Evolutionary conservation across 2,797 vertebrate genomes (phyloP).

Genomic region (Falco naumanni): DNA sequence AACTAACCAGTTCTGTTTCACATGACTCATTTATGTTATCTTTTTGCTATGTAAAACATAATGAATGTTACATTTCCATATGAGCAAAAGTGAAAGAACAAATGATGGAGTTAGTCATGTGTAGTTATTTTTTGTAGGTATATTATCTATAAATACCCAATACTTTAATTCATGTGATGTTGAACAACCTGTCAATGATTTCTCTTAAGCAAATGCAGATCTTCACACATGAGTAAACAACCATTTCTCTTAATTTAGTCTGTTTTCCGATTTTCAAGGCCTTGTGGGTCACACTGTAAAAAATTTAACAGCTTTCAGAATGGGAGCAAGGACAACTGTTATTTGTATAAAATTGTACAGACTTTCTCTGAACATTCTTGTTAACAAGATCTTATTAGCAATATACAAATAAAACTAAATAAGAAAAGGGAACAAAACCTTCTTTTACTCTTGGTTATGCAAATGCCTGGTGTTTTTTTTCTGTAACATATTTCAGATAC

Average conservation of each 20-base stretch:
- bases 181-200: not conserved
- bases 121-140: not conserved
- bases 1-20: not conserved
- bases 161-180: not conserved
- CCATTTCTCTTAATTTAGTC: not conserved
- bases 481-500: not conserved
- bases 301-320: not conserved
- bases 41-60: not conserved
- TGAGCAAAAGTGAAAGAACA: not conserved
- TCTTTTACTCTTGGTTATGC: not conserved
- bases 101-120: not conserved
- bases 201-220: not conserved
- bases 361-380: not conserved
- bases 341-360: not conserved
- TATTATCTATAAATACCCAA: not conserved
- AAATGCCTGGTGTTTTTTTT: fast-evolving
- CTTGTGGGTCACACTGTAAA: not conserved
- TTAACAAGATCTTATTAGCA: not conserved
- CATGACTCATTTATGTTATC: not conserved
- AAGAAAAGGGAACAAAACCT: not conserved
- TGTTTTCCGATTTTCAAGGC: not conserved
- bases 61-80: not conserved
- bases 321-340: not conserved
- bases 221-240: not conserved
- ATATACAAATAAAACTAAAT: not conserved